A percentile compares a stretch with the other conserved stretches of the same genome.
Conservation (phyloP, 2,113 vertebrate species). For the Scalopus aquaticus region DNA sequence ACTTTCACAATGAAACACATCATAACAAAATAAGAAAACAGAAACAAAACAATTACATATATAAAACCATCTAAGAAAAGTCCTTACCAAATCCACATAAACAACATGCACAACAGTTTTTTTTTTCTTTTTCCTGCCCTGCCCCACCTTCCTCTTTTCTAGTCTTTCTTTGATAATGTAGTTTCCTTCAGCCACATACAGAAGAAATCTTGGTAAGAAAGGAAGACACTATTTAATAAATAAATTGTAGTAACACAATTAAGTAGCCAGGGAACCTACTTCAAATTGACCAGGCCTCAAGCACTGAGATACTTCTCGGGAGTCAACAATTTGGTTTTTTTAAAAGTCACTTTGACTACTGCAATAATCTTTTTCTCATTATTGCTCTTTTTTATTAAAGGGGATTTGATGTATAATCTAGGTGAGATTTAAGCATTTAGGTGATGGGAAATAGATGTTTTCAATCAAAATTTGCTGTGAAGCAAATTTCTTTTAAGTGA, state of each 20-base stretch:
- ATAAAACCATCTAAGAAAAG: neutral
- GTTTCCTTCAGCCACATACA: neutral
- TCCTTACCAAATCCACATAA: neutral
- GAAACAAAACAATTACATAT: neutral
- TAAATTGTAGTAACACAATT: neutral
- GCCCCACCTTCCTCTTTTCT: neutral
- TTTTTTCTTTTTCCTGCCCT: neutral
- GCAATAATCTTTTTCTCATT: neutral
- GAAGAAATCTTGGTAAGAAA: neutral
- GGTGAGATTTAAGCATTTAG: constrained; percentile 33
- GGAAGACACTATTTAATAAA: constrained; percentile 19
- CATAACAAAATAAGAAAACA: neutral
- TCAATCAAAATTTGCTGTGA: constrained; percentile 48
- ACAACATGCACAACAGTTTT: neutral
- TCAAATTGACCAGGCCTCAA: neutral
- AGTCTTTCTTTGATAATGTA: neutral
- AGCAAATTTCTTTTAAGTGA: constrained; percentile 45
- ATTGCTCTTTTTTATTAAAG: constrained; percentile 30
- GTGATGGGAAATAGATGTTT: constrained; percentile 23
- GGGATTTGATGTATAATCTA: constrained; percentile 16
- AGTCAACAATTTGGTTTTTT: neutral
- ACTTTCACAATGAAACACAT: neutral
- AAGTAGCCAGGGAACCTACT: neutral
- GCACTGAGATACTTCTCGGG: neutral
- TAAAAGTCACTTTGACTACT: constrained; percentile 28